Evolutionary conservation across 1,140 invertebrate species (phyloP), one percentile per base, ranked within the genome.

Genomic region (Rhopalosiphum padi): DNA sequence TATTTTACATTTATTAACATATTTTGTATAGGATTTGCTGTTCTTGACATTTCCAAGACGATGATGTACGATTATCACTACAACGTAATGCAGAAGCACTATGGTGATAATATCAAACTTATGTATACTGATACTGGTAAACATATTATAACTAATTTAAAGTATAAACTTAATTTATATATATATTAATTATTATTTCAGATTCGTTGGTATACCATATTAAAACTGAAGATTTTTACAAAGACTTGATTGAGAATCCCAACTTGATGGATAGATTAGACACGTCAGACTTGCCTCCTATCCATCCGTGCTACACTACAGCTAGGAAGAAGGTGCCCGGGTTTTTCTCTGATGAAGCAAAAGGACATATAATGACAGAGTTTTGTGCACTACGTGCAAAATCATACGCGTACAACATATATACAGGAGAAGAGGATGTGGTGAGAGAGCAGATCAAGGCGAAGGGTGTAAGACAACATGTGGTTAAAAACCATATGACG

Each of bases 51-150:
- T 6, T 18, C 8, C 0, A 89, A 89, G 21, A 53, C 9, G 1
- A 22, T 37, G 21, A 51, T 89, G 87, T 89, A 89, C 23, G 87
- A 89, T 30, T 89, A 51, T 21, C 46, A 89, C 6, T 89, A 89
- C 46, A 53, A n/a, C 35, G 23, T 53, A 0, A 89, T 53, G 87
- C 6, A 53, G 21, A 15, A 35, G 21, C 87, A 89, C 18, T 89
- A 82, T 91, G 83, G 46, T 53, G 93, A 94, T n/a, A 30, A n/a
- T 2, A 53, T 89, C 22, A 37, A n/a, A 0, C 25, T 89, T 2
- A 89, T 89, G 48, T n/a, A 89, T 37, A 51, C 43, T 51, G 48
- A 89, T 22, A 89, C 87, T 25, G 48, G 87, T 89, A 88, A 88
- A 8, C 51, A 53, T 23, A 53, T 53, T 25, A 53, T 5, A 48